Conservation (phyloP, 2,888 invertebrate genomes). For the Drosophila sordidula region DNA sequence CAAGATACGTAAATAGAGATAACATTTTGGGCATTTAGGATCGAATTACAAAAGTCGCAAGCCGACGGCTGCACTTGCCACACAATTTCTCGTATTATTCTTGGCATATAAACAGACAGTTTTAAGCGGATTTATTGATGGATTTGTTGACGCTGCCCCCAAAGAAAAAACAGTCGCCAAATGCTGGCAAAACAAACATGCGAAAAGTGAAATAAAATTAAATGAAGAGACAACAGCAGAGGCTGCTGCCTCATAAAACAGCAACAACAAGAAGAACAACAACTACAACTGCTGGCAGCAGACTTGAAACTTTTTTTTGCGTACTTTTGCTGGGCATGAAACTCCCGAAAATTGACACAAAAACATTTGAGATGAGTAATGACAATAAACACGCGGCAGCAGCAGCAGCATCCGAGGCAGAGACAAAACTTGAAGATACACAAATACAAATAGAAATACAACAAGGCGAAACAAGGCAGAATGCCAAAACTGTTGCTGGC, state of each 20-base stretch:
- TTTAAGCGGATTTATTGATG: conserved; percentile 43
- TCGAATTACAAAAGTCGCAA: conserved; percentile 60
- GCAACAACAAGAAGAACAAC: conserved; percentile 17
- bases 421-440: conserved; percentile 24
- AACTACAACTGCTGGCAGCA: conserved; percentile 15
- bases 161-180: conserved; percentile 16
- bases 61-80: conserved; percentile 53
- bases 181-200: conserved; percentile 68
- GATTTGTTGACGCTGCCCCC: conserved; percentile 54
- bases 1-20: conserved; percentile 11
- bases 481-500: conserved; percentile 68
- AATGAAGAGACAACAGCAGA: conserved; percentile 27
- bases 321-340: conserved; percentile 7
- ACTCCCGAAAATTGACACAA: conserved; percentile 61
- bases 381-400: conserved; percentile 63
- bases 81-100: conserved; percentile 6
- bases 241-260: conserved; percentile 15
- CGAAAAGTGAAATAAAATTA: conserved; percentile 44
- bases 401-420: conserved; percentile 4
- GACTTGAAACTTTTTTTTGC: conserved; percentile 15
- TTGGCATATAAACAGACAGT: conserved; percentile 35
- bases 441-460: conserved; percentile 29
- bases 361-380: conserved; percentile 73
- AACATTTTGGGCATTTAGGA: conserved; percentile 38
- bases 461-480: conserved; percentile 13